A percentile compares a stretch with the other conserved stretches of the same genome.
These are phyloP conservation scores for Tetranychus piercei DNA, from an alignment of 2,888 invertebrate genomes.

Conservation along the genomic window DNA sequence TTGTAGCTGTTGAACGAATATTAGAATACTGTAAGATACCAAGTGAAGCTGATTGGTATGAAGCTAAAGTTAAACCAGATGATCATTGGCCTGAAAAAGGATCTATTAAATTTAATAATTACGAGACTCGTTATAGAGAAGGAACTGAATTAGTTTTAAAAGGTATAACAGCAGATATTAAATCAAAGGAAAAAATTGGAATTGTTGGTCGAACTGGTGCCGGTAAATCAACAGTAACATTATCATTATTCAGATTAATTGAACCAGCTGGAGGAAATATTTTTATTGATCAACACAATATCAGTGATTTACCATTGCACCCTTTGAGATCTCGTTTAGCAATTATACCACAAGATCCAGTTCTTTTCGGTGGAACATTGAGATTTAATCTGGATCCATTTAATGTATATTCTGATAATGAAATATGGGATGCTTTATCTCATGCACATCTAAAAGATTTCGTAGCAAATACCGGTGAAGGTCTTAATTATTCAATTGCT, in stretches of 20 bases:
- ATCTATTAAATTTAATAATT: slow-evolving; percentile 55
- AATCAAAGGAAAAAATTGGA: slow-evolving; percentile 24
- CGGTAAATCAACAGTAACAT: slow-evolving; percentile 43
- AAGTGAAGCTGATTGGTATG: slow-evolving; percentile 30
- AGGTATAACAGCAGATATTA: slow-evolving; percentile 12
- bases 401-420: slow-evolving; percentile 36
- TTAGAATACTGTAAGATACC: slow-evolving; percentile 37
- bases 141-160: slow-evolving; percentile 41
- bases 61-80: slow-evolving; percentile 37
- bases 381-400: slow-evolving; percentile 86
- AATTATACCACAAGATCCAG: slow-evolving; percentile 57
- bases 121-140: slow-evolving; percentile 64
- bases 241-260: slow-evolving; percentile 17
- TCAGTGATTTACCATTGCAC: slow-evolving; percentile 31
- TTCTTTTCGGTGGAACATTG: slow-evolving; percentile 75
- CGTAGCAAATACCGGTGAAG: slow-evolving; percentile 30
- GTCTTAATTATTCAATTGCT: slow-evolving; percentile 32
- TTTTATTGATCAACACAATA: slow-evolving; percentile 17
- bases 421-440: slow-evolving; percentile 40
- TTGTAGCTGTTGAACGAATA: slow-evolving; percentile 40
- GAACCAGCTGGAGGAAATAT: slow-evolving; percentile 17
- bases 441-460: slow-evolving; percentile 38
- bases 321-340: slow-evolving; percentile 32
- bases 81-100: slow-evolving; percentile 63
- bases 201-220: slow-evolving; percentile 12